Conservation (phyloP, 2,113 vertebrate genomes). For the Uropsilus gracilis region DNA sequence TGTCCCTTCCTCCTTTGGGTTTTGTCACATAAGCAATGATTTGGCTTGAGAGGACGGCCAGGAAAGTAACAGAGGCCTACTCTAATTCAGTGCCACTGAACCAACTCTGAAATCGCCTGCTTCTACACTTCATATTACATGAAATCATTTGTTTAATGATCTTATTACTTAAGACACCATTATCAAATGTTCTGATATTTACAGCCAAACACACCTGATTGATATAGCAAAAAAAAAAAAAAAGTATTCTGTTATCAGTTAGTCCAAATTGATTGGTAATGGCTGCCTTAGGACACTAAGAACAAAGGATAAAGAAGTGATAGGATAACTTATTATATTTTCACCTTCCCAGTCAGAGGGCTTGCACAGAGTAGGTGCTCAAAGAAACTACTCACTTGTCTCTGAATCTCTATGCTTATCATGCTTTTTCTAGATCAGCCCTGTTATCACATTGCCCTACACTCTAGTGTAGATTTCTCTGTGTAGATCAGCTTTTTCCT, state of each 20-base stretch:
- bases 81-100: neutral
- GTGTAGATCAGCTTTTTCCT: neutral
- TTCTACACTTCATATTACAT: neutral
- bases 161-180: neutral
- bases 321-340: neutral
- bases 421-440: neutral
- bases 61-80: neutral
- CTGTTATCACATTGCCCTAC: neutral
- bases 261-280: neutral
- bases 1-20: constrained; percentile 8
- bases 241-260: neutral
- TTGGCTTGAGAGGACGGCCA: neutral
- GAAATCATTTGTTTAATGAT: constrained; percentile 18
- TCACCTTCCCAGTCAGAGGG: neutral
- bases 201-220: neutral
- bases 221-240: neutral
- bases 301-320: neutral
- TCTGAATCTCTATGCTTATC: neutral
- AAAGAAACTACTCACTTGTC: neutral
- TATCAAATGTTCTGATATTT: constrained; percentile 14
- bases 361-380: neutral
- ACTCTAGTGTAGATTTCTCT: too few relatives aligned
- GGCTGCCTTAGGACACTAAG: neutral
- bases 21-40: neutral
- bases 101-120: neutral